Conservation (phyloP, 2,888 invertebrate genomes). For the Ischnus inquisitorius region DNA sequence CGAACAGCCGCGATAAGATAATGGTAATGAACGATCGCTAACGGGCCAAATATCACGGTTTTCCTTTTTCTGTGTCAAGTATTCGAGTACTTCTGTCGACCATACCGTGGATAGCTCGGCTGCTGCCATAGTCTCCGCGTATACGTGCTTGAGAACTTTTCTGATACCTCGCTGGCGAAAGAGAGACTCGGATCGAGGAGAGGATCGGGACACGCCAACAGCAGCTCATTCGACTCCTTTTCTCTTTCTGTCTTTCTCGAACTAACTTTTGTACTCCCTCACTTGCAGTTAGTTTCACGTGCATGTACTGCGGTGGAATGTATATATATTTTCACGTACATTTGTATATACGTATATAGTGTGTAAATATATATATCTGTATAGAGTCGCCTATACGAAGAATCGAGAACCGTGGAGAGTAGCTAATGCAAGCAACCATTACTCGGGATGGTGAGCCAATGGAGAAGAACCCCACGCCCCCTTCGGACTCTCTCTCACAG, state of each 20-base stretch:
- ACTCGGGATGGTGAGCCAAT: conserved; percentile 84
- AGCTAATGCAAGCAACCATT: conserved; percentile 85
- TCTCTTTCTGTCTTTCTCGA: conserved; percentile 59
- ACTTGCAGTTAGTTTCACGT: conserved; percentile 55
- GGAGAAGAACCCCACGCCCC: conserved; percentile 85
- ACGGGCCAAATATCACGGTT: not conserved
- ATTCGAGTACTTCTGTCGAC: conserved; percentile 39
- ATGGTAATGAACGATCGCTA: not conserved
- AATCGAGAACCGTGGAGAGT: conserved; percentile 75
- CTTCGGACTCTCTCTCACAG: conserved; percentile 77
- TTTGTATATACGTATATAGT: conserved; percentile 9
- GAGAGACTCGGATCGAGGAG: conserved; percentile 52
- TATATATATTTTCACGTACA: conserved; percentile 28
- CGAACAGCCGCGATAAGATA: no score
- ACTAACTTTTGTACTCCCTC: conserved; percentile 62
- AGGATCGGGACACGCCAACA: conserved; percentile 40
- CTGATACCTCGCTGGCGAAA: conserved; percentile 35
- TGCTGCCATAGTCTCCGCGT: conserved; percentile 27
- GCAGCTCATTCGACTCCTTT: conserved; percentile 62
- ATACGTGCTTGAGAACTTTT: conserved; percentile 32
- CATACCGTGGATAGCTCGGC: conserved; percentile 22
- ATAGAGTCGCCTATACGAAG: conserved; percentile 63
- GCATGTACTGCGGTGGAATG: conserved; percentile 33
- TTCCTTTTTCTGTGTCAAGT: not conserved
- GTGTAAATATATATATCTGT: conserved; percentile 11